phyloP scores from a whole-genome alignment of 2,888 invertebrate species.

The Germaria angustata region DNA sequence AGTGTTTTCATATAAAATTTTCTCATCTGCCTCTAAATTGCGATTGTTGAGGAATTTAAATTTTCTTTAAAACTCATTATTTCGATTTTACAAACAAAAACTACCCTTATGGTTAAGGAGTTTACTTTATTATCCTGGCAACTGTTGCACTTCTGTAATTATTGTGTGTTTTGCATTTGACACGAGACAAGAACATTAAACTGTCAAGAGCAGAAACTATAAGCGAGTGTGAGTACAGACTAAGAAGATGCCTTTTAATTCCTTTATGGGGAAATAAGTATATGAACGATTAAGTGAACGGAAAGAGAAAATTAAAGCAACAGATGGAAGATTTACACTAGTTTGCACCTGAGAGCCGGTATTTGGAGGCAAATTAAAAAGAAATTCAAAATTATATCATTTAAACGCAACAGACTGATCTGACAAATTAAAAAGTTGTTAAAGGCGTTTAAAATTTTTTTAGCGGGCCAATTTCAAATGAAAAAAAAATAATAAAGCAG shows the following conservation, averaged over 20 bases:
- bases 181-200: constrained; percentile 51
- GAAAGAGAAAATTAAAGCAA: background rate
- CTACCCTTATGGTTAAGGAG: background rate
- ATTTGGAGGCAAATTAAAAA: background rate
- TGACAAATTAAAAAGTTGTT: no score
- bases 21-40: constrained; percentile 23
- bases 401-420: background rate
- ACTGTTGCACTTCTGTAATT: constrained; percentile 57
- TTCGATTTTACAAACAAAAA: background rate
- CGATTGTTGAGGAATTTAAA: constrained; percentile 1
- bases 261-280: background rate
- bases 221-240: background rate
- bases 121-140: constrained; percentile 25
- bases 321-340: background rate
- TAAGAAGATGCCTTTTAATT: background rate
- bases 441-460: no score
- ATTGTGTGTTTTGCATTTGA: constrained; percentile 33
- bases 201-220: constrained; percentile 15
- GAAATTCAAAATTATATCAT: background rate
- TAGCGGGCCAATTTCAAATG: no score
- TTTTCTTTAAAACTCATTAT: constrained; percentile 14
- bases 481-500: no score
- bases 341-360: background rate
- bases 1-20: background rate
- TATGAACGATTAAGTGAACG: background rate